phyloP scores from a whole-genome alignment of 2,113 vertebrate genomes.

The Bolborhynchus lineola region DNA sequence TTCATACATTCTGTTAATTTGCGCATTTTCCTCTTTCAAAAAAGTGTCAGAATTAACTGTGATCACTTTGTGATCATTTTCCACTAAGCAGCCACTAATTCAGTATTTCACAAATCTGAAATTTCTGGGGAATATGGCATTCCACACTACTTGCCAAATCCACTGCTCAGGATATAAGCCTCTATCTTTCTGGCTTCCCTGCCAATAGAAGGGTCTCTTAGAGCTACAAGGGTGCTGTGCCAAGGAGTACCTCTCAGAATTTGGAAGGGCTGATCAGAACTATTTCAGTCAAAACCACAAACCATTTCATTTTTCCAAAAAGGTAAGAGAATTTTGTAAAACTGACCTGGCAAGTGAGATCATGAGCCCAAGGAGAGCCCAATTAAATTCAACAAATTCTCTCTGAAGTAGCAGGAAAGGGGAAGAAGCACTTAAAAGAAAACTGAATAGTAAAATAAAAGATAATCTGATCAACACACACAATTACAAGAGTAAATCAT shows the following conservation, averaged over 20 bases:
- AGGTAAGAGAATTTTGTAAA: slow-evolving; percentile 37
- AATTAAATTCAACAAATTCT: slow-evolving; percentile 56
- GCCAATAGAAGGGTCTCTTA: neutral
- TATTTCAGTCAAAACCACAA: neutral
- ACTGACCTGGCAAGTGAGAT: slow-evolving; percentile 29
- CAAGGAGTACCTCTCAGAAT: neutral
- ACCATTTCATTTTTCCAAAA: neutral
- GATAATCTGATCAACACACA: slow-evolving; percentile 44
- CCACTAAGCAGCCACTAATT: neutral
- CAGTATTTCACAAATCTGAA: neutral
- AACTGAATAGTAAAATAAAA: slow-evolving; percentile 55
- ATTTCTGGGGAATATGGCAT: neutral
- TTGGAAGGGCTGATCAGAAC: neutral
- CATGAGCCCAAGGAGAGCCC: slow-evolving; percentile 31
- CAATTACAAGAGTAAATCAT: slow-evolving; percentile 51
- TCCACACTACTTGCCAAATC: neutral
- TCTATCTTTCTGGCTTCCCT: neutral
- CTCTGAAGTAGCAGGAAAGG: slow-evolving; percentile 51
- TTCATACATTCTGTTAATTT: neutral
- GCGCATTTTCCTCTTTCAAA: neutral
- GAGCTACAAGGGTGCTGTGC: neutral
- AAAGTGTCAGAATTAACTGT: neutral
- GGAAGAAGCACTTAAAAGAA: slow-evolving; percentile 45
- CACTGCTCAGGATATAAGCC: neutral
- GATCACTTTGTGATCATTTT: neutral